phyloP scores from a whole-genome alignment of 2,113 vertebrate species.

The Apeltes quadracus region DNA sequence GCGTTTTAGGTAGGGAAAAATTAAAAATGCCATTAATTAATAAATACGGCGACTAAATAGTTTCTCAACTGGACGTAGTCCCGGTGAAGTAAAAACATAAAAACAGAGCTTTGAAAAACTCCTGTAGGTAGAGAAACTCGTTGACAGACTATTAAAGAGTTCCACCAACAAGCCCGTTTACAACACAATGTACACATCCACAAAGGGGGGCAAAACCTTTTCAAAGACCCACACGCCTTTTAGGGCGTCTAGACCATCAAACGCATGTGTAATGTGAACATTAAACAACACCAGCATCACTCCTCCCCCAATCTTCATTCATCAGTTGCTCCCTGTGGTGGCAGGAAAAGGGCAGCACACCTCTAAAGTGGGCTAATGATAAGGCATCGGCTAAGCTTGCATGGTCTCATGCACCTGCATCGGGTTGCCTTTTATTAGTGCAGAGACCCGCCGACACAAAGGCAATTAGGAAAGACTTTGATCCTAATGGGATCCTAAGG shows the following conservation, averaged over 20 bases:
- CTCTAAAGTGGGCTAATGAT: slow-evolving; percentile 70
- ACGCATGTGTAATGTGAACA: slow-evolving; percentile 58
- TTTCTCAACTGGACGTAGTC: neutral
- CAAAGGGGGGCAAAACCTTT: neutral
- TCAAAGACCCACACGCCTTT: slow-evolving; percentile 11
- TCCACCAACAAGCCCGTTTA: neutral
- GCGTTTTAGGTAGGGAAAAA: neutral
- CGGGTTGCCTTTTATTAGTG: slow-evolving; percentile 67
- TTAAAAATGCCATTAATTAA: neutral
- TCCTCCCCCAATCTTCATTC: slow-evolving; percentile 43
- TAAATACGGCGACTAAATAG: neutral
- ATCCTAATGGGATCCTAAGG: slow-evolving; percentile 61
- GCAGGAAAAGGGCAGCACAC: slow-evolving; percentile 68
- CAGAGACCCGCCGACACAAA: slow-evolving; percentile 68
- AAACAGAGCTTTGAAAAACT: neutral
- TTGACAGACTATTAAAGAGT: neutral
- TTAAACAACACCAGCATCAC: slow-evolving; percentile 43
- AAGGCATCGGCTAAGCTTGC: slow-evolving; percentile 55
- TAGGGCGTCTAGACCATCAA: slow-evolving; percentile 50
- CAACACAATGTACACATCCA: neutral
- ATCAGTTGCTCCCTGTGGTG: slow-evolving; percentile 68
- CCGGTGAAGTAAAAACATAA: neutral
- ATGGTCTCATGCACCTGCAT: slow-evolving; percentile 62
- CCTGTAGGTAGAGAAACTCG: neutral
- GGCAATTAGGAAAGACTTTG: slow-evolving; percentile 71